Percentiles rank a stretch among this genome's conserved stretches.
Conservation (phyloP, 2,797 vertebrate genomes). For the Halcyon leucocephala region DNA sequence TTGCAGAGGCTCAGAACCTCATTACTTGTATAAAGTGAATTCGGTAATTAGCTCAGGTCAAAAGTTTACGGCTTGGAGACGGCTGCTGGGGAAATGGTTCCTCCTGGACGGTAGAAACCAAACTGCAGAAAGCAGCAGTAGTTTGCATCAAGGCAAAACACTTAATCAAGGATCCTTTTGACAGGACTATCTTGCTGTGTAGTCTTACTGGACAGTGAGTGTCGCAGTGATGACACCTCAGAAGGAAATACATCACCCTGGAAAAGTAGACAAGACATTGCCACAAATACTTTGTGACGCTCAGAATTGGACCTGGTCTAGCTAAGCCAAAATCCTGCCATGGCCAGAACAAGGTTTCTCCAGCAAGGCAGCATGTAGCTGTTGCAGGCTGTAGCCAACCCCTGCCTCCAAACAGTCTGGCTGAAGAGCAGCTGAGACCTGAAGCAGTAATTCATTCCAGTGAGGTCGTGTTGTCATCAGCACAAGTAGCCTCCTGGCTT, state of each 20-base stretch:
- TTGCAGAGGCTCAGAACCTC: constrained; percentile 65
- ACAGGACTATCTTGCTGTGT: neutral
- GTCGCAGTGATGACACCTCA: neutral
- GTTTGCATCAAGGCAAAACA: neutral
- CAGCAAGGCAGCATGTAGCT: neutral
- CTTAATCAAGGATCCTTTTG: neutral
- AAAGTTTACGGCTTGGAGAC: constrained; percentile 68
- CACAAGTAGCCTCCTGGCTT: neutral
- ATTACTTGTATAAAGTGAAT: constrained; percentile 68
- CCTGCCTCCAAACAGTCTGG: neutral
- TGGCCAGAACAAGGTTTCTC: neutral
- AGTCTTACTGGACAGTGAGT: neutral
- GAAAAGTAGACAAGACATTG: neutral
- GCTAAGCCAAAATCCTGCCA: neutral
- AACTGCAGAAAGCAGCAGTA: neutral
- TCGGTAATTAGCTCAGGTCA: constrained; percentile 72
- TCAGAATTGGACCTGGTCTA: neutral
- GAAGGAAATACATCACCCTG: neutral
- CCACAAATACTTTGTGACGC: neutral
- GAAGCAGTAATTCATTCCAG: neutral
- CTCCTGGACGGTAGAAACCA: neutral
- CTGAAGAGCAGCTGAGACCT: neutral
- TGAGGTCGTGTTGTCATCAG: neutral
- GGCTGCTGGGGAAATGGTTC: constrained; percentile 3
- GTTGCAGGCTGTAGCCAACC: neutral